phyloP scores from a whole-genome alignment of 2,888 invertebrate species.

The Drosophila limbata region DNA sequence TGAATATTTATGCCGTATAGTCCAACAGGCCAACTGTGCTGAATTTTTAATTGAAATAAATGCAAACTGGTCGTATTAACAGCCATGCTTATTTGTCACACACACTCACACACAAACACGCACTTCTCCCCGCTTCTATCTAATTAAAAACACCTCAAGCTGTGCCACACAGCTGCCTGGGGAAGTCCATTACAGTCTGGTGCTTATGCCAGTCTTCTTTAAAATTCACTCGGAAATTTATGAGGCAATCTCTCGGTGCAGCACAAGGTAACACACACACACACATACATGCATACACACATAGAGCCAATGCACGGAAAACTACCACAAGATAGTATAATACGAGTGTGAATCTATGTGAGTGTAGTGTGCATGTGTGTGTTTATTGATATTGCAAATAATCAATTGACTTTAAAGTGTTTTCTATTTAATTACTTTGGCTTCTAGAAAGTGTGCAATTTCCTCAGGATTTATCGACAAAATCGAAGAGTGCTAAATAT shows the following conservation, averaged over 20 bases:
- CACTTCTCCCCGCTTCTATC: constrained; percentile 19
- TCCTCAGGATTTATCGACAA: constrained; percentile 9
- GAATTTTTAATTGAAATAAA: constrained; percentile 66
- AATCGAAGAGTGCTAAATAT: neutral
- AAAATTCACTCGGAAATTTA: constrained; percentile 49
- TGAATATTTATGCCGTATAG: constrained; percentile 58
- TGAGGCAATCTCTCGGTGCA: constrained; percentile 31
- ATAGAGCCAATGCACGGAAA: neutral
- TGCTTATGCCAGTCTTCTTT: constrained; percentile 18
- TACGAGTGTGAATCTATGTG: neutral
- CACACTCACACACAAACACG: constrained; percentile 5
- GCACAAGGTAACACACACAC: neutral
- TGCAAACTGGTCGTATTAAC: constrained; percentile 49
- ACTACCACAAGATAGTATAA: constrained; percentile 5
- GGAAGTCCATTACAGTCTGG: constrained; percentile 5
- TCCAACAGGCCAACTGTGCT: constrained; percentile 18
- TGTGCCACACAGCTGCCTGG: constrained; percentile 23
- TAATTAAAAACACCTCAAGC: constrained; percentile 62
- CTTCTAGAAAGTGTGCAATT: constrained; percentile 16
- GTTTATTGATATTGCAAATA: constrained; percentile 43
- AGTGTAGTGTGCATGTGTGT: constrained; percentile 1
- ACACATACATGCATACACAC: neutral
- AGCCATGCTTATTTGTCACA: constrained; percentile 18
- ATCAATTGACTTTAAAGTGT: constrained; percentile 48
- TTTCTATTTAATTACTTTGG: constrained; percentile 45